phyloP scores from a whole-genome alignment of 2,888 invertebrate genomes.

The Acleris literana region DNA sequence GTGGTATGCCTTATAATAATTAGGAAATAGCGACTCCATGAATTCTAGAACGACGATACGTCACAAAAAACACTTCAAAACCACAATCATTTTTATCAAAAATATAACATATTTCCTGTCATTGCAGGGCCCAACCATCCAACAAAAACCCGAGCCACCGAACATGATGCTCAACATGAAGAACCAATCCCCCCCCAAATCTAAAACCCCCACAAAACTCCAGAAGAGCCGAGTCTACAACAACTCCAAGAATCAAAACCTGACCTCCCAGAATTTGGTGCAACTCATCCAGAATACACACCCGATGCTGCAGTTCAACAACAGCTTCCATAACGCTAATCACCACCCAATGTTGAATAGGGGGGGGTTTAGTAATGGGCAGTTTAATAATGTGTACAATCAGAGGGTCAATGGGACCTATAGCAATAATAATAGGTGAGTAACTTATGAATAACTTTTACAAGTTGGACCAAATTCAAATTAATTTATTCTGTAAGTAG shows the following conservation, averaged over 20 bases:
- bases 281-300: conserved; percentile 76
- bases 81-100: too few relatives aligned
- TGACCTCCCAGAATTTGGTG: conserved; percentile 70
- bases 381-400: conserved; percentile 56
- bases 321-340: conserved; percentile 71
- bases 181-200: conserved; percentile 53
- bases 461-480: too few relatives aligned
- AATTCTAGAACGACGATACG: too few relatives aligned
- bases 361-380: conserved; percentile 54
- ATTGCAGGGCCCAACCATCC: conserved; percentile 60
- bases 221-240: conserved; percentile 66
- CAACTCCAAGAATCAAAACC: conserved; percentile 56
- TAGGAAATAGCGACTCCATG: too few relatives aligned
- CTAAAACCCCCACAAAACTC: conserved; percentile 38
- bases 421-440: conserved; percentile 52
- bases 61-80: too few relatives aligned
- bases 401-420: conserved; percentile 63
- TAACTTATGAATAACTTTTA: too few relatives aligned
- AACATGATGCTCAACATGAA: conserved; percentile 27
- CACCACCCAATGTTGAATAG: conserved; percentile 71
- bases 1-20: too few relatives aligned
- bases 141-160: conserved; percentile 49
- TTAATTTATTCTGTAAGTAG: too few relatives aligned
- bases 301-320: conserved; percentile 71
- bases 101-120: too few relatives aligned